Conservation (phyloP, 2,113 vertebrate species). For the Junco hyemalis region DNA sequence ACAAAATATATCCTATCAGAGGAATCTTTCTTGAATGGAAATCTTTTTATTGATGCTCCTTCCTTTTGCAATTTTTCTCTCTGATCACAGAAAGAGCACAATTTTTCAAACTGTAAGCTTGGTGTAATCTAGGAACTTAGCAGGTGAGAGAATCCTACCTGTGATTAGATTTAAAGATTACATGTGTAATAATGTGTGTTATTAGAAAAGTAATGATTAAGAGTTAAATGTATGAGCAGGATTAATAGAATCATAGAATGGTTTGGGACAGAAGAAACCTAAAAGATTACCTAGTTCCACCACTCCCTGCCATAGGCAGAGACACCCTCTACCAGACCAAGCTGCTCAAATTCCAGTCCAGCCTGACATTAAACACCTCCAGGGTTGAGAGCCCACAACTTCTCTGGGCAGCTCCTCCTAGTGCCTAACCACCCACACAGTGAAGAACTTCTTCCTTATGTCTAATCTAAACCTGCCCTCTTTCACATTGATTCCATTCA, state of each 20-base stretch:
- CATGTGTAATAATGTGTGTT: background rate
- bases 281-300: background rate
- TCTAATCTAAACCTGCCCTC: background rate
- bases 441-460: background rate
- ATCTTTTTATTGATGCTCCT: background rate
- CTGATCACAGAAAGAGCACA: background rate
- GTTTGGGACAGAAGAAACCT: background rate
- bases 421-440: background rate
- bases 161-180: background rate
- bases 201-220: background rate
- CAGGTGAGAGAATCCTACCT: background rate
- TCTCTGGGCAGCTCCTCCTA: background rate
- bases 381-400: background rate
- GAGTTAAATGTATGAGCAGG: background rate
- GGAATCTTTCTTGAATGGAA: background rate
- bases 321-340: background rate
- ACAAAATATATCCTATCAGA: background rate
- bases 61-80: background rate
- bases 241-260: background rate
- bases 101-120: background rate
- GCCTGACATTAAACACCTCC: background rate
- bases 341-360: background rate
- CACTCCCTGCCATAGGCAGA: background rate
- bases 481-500: background rate
- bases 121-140: background rate